Evolutionary conservation across 1,140 invertebrate genomes (phyloP).

Genomic region (Euwallacea fornicatus): DNA sequence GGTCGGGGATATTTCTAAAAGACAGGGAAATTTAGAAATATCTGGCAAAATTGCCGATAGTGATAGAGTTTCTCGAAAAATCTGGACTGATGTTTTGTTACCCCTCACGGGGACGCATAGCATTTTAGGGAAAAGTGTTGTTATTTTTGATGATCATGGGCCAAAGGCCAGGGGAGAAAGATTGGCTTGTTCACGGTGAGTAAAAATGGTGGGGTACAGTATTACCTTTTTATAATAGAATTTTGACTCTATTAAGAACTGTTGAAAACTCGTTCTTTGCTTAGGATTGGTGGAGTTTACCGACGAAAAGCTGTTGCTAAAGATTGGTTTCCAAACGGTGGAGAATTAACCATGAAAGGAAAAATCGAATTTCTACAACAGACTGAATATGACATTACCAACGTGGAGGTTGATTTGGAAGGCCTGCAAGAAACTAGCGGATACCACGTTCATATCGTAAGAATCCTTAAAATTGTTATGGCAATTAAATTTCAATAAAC

Average conservation of each 20-base stretch:
- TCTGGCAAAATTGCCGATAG: slow-evolving; percentile 70
- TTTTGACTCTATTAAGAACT: not conserved
- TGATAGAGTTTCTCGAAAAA: slow-evolving; percentile 65
- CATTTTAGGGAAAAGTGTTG: slow-evolving; percentile 81
- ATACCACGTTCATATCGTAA: slow-evolving; percentile 84
- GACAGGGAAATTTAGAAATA: slow-evolving; percentile 72
- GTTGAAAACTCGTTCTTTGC: slow-evolving; percentile 37
- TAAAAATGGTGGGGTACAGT: not conserved
- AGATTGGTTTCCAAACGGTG: slow-evolving; percentile 85
- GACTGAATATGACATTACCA: slow-evolving; percentile 80
- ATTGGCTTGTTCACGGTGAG: slow-evolving; percentile 82
- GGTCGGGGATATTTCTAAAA: slow-evolving; percentile 67
- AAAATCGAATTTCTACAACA: slow-evolving; percentile 82
- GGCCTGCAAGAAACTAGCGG: slow-evolving; percentile 69
- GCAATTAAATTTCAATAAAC: slow-evolving; percentile 29
- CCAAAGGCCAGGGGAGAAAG: slow-evolving; percentile 83
- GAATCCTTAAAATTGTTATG: not conserved
- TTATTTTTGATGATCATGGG: slow-evolving; percentile 86
- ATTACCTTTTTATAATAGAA: slow-evolving; percentile 1
- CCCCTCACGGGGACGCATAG: slow-evolving; percentile 74
- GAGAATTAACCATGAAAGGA: slow-evolving; percentile 63
- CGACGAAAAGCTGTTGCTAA: slow-evolving; percentile 80
- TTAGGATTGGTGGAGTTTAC: slow-evolving; percentile 72
- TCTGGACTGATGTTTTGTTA: slow-evolving; percentile 78
- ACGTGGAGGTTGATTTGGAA: slow-evolving; percentile 75